Evolutionary conservation across 2,888 invertebrate species (phyloP), one percentile per base, ranked within the genome.

Genomic region (Eupithecia centaureata): DNA sequence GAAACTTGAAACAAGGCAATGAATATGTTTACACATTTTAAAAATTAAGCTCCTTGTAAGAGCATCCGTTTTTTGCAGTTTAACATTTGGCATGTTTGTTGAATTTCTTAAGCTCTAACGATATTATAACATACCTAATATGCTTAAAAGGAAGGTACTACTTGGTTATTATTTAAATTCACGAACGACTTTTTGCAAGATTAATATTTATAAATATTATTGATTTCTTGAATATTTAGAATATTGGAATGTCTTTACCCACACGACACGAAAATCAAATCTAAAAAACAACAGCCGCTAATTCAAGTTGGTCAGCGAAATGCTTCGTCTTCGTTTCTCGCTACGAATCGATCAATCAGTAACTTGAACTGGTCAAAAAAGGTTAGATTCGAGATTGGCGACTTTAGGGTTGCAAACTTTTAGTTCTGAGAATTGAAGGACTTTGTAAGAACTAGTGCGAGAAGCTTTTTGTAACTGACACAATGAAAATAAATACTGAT

Each of bases 11-110:
- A 61, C 18, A 32, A 25, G 54, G 28, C 32, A 30, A 32, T 32
- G 28, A 57, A 57, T 52, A 52, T 57, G 57, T 57, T 57, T 32
- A 32, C 32, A n/a, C n/a, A 56, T 56, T 56, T 28, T 30, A 30
- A 32, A 22, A 32, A 57, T 25, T 52, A 27, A 52, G n/a, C n/a
- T n/a, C n/a, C n/a, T n/a, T n/a, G n/a, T n/a, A n/a, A n/a, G n/a
- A n/a, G n/a, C n/a, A n/a, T n/a, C n/a, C n/a, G n/a, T n/a, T n/a
- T n/a, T n/a, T n/a, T n/a, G n/a, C n/a, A n/a, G n/a, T n/a, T n/a
- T n/a, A n/a, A n/a, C n/a, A n/a, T n/a, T n/a, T n/a, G n/a, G n/a
- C n/a, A n/a, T n/a, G n/a, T n/a, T n/a, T n/a, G n/a, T n/a, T n/a
- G n/a, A n/a, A n/a, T n/a, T n/a, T n/a, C n/a, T n/a, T n/a, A n/a